Percentiles rank a stretch among this genome's conserved stretches.
Conservation (phyloP, 2,888 invertebrate species). For the Isoperla grammatica region DNA sequence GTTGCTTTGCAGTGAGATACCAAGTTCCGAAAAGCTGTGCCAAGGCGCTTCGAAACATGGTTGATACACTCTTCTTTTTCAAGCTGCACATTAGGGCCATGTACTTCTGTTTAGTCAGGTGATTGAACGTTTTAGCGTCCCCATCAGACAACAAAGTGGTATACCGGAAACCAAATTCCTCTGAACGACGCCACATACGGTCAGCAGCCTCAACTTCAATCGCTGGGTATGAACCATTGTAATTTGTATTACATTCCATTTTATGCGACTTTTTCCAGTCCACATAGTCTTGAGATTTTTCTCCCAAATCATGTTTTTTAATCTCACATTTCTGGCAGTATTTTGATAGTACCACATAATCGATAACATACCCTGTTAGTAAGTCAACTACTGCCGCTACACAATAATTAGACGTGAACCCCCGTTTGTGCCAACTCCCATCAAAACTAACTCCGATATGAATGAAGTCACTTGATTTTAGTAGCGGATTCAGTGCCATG, state of each 20-base stretch:
- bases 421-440: constrained; percentile 30
- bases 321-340: constrained; percentile 29
- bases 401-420: constrained; percentile 30
- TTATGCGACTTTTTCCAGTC: constrained; percentile 30
- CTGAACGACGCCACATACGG: constrained; percentile 24
- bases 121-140: no score
- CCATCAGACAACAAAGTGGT: no score
- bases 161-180: constrained; percentile 16
- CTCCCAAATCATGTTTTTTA: constrained; percentile 22
- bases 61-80: constrained; percentile 23
- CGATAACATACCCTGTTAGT: constrained; percentile 27
- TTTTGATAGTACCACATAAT: constrained; percentile 28
- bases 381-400: constrained; percentile 29
- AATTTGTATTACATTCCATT: constrained; percentile 26
- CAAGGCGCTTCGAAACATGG: constrained; percentile 21
- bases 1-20: no score
- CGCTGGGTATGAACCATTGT: constrained; percentile 27
- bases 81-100: neutral
- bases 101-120: no score
- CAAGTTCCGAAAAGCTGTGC: constrained; percentile 14
- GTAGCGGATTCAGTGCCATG: neutral
- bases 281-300: constrained; percentile 26
- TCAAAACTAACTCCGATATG: constrained; percentile 17
- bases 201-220: constrained; percentile 28
- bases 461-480: neutral